A percentile compares a stretch with the other conserved stretches of the same genome.
phyloP scores from a whole-genome alignment of 1,140 invertebrate species.

The Apolygus lucorum region DNA sequence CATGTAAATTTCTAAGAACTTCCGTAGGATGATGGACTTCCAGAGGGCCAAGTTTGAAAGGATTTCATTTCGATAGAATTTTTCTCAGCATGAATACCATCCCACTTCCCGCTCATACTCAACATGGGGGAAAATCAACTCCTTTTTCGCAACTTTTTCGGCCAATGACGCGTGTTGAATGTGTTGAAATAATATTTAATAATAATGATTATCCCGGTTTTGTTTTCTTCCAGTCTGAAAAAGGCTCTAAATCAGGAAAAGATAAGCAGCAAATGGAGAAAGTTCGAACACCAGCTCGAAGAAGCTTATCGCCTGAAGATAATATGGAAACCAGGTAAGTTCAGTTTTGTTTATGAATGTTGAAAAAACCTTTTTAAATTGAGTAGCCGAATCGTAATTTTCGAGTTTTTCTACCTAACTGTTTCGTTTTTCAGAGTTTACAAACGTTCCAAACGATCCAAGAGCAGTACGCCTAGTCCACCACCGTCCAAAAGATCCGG shows the following conservation, averaged over 20 bases:
- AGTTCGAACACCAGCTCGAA: conserved; percentile 38
- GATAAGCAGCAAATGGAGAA: conserved; percentile 20
- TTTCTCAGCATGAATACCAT: neutral
- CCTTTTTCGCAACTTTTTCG: neutral
- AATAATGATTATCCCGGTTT: neutral
- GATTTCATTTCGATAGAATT: neutral
- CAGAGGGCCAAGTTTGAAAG: neutral
- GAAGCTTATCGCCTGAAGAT: conserved; percentile 32
- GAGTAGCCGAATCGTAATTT: neutral
- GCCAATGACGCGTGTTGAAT: neutral
- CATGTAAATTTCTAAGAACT: too few relatives aligned
- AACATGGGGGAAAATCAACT: neutral
- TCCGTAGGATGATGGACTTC: too few relatives aligned
- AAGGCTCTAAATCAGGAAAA: conserved; percentile 29
- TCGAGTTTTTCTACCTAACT: conserved; percentile 31
- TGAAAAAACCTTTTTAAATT: conserved; percentile 13
- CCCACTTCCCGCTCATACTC: neutral
- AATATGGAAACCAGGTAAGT: conserved; percentile 13
- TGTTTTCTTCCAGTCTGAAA: conserved; percentile 34
- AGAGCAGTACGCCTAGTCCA: conserved; percentile 33
- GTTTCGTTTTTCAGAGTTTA: conserved; percentile 24
- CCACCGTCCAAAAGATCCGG: conserved; percentile 29
- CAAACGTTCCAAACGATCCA: conserved; percentile 32
- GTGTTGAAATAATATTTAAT: conserved; percentile 1
- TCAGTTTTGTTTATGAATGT: neutral